Percentiles rank a stretch among this genome's conserved stretches.
Evolutionary conservation across 53 echinoderm and acorn worm species (phyloP).

Genomic region (Echinarachnius parma): DNA sequence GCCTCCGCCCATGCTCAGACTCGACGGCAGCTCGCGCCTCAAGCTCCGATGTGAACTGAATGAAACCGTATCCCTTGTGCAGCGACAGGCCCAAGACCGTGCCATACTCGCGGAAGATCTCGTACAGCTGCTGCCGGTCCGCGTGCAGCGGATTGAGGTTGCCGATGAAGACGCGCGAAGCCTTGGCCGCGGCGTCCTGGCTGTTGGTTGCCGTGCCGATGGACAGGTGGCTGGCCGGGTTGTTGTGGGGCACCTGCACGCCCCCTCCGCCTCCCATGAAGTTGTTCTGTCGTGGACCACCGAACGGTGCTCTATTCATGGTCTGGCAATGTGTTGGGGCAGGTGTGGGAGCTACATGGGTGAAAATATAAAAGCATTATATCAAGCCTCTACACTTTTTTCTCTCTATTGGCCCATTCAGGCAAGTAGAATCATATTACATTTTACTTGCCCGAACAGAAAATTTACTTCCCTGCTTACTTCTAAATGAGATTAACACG

Average conservation of each 20-base stretch:
- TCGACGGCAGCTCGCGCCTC: conserved; percentile 67
- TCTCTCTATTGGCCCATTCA: too few relatives aligned
- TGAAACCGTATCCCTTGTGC: conserved; percentile 93
- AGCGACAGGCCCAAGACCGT: conserved; percentile 73
- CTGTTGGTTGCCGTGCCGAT: conserved; percentile 85
- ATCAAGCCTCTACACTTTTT: too few relatives aligned
- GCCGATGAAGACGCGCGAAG: conserved; percentile 88
- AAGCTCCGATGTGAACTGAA: conserved; percentile 72
- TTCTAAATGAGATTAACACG: too few relatives aligned
- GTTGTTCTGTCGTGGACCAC: conserved; percentile 27
- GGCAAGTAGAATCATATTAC: too few relatives aligned
- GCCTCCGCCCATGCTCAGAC: conserved; percentile 78
- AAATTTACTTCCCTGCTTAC: too few relatives aligned
- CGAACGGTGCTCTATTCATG: conserved; percentile 36
- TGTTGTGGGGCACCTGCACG: conserved; percentile 9
- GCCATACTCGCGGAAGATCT: conserved; percentile 79
- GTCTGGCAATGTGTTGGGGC: too few relatives aligned
- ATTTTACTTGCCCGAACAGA: too few relatives aligned
- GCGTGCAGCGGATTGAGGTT: conserved; percentile 90
- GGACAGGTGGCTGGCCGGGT: conserved; percentile 29
- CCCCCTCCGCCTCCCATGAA: conserved; percentile 16
- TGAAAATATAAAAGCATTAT: too few relatives aligned
- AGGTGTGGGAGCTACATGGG: too few relatives aligned
- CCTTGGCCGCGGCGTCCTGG: conserved; percentile 79
- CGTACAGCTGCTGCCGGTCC: conserved; percentile 57